A percentile compares a stretch with the other conserved stretches of the same genome.
These are phyloP conservation scores for Sphaeramia orbicularis DNA, from an alignment of 2,797 vertebrate genomes.

Conservation along the genomic window DNA sequence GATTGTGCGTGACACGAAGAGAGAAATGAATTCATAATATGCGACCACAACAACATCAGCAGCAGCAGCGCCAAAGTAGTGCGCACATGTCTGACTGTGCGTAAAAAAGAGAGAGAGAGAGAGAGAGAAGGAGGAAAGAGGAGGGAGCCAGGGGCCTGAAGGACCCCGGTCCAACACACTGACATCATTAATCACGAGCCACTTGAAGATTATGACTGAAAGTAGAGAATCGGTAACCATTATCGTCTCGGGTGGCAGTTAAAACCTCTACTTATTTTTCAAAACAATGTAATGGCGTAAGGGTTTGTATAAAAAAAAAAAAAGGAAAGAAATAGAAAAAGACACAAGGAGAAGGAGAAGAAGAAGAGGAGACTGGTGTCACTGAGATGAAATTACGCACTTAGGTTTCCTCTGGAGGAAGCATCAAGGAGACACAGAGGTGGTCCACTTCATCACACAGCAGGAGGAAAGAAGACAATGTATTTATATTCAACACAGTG, in stretches of 20 bases:
- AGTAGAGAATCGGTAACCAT: constrained; percentile 89
- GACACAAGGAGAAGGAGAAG: neutral
- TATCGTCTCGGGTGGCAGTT: constrained; percentile 88
- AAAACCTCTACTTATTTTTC: constrained; percentile 87
- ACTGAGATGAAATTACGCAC: constrained; percentile 56
- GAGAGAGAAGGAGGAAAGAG: constrained; percentile 70
- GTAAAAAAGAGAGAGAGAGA: constrained; percentile 31
- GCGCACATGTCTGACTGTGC: neutral
- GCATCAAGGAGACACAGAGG: constrained; percentile 48
- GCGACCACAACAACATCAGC: constrained; percentile 44
- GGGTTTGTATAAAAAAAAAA: too few species aligned
- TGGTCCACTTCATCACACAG: constrained; percentile 20
- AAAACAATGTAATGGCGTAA: constrained; percentile 78
- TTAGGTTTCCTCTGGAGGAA: constrained; percentile 51
- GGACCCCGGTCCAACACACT: constrained; percentile 65
- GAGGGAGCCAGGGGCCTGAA: constrained; percentile 78
- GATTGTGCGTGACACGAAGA: constrained; percentile 23
- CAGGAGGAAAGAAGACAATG: too few species aligned
- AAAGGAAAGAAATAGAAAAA: neutral
- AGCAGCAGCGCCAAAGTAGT: constrained; percentile 18
- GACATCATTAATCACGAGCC: constrained; percentile 91
- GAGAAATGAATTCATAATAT: constrained; percentile 61
- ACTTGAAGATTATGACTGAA: constrained; percentile 93
- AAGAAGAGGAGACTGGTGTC: constrained; percentile 38
- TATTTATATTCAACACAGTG: too few species aligned